Conservation (phyloP, 2,113 vertebrate species). For the Larimichthys polyactis region DNA sequence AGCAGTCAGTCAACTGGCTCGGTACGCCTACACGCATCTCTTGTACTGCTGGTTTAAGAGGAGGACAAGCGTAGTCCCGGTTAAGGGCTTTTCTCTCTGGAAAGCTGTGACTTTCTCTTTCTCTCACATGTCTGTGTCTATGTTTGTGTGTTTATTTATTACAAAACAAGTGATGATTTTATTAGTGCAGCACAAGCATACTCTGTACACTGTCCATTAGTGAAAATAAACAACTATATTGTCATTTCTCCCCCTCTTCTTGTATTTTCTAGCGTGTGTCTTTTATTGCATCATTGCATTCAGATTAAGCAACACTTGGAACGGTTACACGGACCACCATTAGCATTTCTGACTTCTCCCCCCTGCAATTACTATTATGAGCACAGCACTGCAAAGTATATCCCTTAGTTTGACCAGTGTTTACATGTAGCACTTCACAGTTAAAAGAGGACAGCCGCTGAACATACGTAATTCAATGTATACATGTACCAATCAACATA, state of each 20-base stretch:
- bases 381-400: slow-evolving; percentile 43
- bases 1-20: slow-evolving; percentile 15
- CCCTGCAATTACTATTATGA: slow-evolving; percentile 38
- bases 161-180: slow-evolving; percentile 63
- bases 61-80: slow-evolving; percentile 19
- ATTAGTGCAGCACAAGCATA: slow-evolving; percentile 65
- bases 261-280: slow-evolving; percentile 6
- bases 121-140: slow-evolving; percentile 44
- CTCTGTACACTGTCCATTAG: slow-evolving; percentile 73
- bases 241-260: slow-evolving; percentile 10
- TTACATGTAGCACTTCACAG: slow-evolving; percentile 51
- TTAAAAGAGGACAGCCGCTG: slow-evolving; percentile 26
- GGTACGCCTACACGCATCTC: not conserved
- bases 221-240: slow-evolving; percentile 68
- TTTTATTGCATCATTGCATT: not conserved
- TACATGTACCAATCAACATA: slow-evolving; percentile 51
- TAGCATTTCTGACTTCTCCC: slow-evolving; percentile 35
- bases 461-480: slow-evolving; percentile 20
- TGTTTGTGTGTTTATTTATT: slow-evolving; percentile 80
- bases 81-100: slow-evolving; percentile 21
- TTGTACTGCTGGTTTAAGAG: slow-evolving; percentile 39
- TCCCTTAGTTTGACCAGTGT: slow-evolving; percentile 35
- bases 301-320: not conserved
- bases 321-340: not conserved
- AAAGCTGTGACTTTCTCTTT: slow-evolving; percentile 38